phyloP scores from a whole-genome alignment of 2,113 vertebrate genomes.

The Lota lota region DNA sequence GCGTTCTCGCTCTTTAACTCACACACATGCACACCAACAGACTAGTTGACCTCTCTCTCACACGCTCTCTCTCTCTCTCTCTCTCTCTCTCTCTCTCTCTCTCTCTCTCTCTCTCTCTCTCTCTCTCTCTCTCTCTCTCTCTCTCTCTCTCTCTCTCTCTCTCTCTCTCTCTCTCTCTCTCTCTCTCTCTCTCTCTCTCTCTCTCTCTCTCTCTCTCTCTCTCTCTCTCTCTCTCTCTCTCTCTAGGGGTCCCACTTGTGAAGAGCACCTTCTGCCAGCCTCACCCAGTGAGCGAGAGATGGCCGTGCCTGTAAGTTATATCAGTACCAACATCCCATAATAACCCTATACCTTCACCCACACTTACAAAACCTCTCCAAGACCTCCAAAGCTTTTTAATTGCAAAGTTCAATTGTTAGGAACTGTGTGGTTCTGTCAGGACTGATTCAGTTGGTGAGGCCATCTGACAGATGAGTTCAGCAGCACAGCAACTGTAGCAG shows the following conservation, averaged over 20 bases:
- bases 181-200: not conserved
- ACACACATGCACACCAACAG: not conserved
- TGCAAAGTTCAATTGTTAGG: too few relatives aligned
- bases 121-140: constrained; percentile 4
- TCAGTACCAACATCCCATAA: not conserved
- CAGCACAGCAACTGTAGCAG: too few relatives aligned
- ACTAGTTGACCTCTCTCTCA: not conserved
- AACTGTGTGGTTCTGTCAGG: too few relatives aligned
- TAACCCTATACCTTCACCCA: not conserved
- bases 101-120: constrained; percentile 3
- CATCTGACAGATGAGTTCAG: too few relatives aligned
- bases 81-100: constrained; percentile 7
- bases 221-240: constrained; percentile 9
- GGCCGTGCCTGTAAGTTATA: constrained; percentile 71
- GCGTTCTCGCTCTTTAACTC: not conserved
- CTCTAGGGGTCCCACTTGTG: constrained; percentile 39
- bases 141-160: not conserved
- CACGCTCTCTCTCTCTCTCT: constrained; percentile 12
- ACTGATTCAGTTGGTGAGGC: too few relatives aligned
- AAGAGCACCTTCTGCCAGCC: constrained; percentile 74
- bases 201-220: not conserved
- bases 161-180: not conserved
- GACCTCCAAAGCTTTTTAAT: too few relatives aligned
- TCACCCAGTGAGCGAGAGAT: constrained; percentile 79
- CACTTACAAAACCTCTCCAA: too few relatives aligned